Conservation (phyloP, 2,888 invertebrate species). For the Portevinia maculata region DNA sequence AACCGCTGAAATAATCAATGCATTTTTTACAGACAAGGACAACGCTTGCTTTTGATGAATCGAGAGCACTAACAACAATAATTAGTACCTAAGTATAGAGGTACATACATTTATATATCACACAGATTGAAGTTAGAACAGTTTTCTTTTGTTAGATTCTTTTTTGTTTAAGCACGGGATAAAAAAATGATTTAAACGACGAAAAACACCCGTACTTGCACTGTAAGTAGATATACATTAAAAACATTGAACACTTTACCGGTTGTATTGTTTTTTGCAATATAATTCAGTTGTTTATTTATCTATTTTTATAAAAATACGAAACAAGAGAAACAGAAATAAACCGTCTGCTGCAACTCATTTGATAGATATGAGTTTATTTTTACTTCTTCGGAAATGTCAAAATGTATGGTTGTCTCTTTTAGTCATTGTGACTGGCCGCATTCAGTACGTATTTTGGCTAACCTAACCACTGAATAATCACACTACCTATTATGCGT, state of each 20-base stretch:
- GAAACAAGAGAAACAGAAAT: not conserved
- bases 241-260: not conserved
- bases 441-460: too few relatives aligned
- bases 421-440: not conserved
- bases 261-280: not conserved
- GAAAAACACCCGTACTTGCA: not conserved
- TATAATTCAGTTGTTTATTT: not conserved
- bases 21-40: not conserved
- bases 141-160: conserved; percentile 39
- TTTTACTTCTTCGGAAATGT: not conserved
- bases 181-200: not conserved
- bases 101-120: conserved; percentile 5
- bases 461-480: too few relatives aligned
- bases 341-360: not conserved
- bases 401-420: not conserved
- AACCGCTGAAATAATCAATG: not conserved
- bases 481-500: too few relatives aligned
- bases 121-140: conserved; percentile 10
- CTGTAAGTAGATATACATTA: not conserved
- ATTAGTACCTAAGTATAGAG: conserved; percentile 27
- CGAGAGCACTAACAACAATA: conserved; percentile 1
- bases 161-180: not conserved
- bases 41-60: not conserved
- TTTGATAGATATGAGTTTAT: not conserved
- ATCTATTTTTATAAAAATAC: not conserved